Base-by-base conservation (phyloP, 1,140 invertebrate genomes). In the Philopotamus ludificatus region DNA sequence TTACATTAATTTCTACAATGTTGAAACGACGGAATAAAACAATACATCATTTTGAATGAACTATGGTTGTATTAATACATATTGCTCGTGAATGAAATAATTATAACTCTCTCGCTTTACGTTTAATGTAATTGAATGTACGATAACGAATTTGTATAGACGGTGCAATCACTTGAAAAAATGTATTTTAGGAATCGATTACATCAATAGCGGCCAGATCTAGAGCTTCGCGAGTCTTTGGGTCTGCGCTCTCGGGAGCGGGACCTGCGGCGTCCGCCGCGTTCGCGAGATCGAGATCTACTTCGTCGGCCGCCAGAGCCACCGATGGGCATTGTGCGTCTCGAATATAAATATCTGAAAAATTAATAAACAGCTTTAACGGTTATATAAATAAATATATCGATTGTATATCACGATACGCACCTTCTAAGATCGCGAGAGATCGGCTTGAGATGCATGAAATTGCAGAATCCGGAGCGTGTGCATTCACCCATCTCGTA, bases 401-500 rank as follows among this genome's bases (percentile, higher is more conserved):
- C n/a, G n/a, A n/a, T n/a, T n/a, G n/a, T n/a, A n/a, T n/a, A n/a
- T 18, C n/a, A 51, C 45, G 42, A 44, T 12, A 18, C 44, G 9
- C 91, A 95, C 75, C 94, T 84, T 62, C 95, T 83, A 22, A 98
- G 77, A 74, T 95, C 94, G 70, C 95, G 81, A 0, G 95, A 98
- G 73, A 99, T 99, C 41, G 96, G 97, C 75, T 99, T 99, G 74
- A 99, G 82, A 76, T 99, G 97, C 97, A 99, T 99, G 77, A 99
- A 99, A 81, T 99, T 99, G 79, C 97, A 99, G 79, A 99, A 99
- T 47, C 97, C 97, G 74, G 95, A 97, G 60, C 97, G 83, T 0
- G 95, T 98, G 76, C 97, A 99, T 81, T 98, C 96, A 2, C 96
- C 95, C 92, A 98, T 97, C 83, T 99, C 97, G 79, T 99, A 99